Evolutionary conservation across 2,113 vertebrate species (phyloP), one percentile per base, ranked within the genome.

Genomic region (Xenotilapia caudafasciata): DNA sequence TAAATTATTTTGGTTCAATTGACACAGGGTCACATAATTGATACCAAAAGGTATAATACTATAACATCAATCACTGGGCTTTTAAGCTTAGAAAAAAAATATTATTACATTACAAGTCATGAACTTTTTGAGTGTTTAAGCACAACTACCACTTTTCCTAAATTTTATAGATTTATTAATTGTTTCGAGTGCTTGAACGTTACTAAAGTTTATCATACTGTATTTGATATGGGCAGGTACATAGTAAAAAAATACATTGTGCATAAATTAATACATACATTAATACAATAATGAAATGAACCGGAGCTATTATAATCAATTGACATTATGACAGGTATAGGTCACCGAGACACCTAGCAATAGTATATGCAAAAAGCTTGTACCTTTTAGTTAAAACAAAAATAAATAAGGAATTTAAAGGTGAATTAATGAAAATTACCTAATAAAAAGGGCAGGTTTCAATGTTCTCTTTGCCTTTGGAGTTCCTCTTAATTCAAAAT

Each of bases 401-500:
- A 90, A 83, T 28, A 33, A n/a, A 83, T 28, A 33, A n/a, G 23
- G 6, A 38, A 38, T 68, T 73, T 75, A 83, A 80, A 88, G 83
- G 83, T 79, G 51, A 90, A 80, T 86, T 55, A 83, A 89, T 83
- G 87, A 75, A 89, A 91, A 81, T 77, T 4, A 79, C 58, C 83
- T 86, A 82, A 87, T 62, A 82, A 86, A 33, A 90, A 38, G 81
- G 17, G 81, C 65, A 88, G 2, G 51, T 84, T 89, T 87, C 83
- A 92, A 80, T 87, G 54, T 80, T 86, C 56, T 70, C 58, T 80
- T 82, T 91, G 90, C 80, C 86, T 92, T 85, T 91, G 85, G 89
- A 90, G 75, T 89, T 89, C 79, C 45, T 86, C 79, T 86, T 93
- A 84, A 91, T 90, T 94, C 86, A 90, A 90, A 92, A 86, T 86